Evolutionary conservation across 2,113 vertebrate genomes (phyloP), one percentile per base, ranked within the genome.

Genomic region (Zonotrichia leucophrys): DNA sequence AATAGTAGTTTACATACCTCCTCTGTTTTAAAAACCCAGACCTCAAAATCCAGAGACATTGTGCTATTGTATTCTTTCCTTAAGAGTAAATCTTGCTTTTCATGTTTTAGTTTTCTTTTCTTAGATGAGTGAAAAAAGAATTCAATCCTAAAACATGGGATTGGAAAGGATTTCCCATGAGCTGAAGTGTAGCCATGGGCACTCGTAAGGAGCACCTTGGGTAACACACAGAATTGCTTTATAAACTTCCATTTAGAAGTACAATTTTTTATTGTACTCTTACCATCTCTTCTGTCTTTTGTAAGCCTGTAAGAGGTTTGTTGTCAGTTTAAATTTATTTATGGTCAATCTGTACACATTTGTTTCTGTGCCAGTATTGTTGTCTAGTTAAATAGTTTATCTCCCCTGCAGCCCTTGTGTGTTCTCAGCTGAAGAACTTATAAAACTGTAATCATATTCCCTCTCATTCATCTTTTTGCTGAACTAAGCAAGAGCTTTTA

Each of bases 311-410:
- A 91, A 84, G 30, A 75, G 16, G 24, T 35, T 24, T 67, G 35
- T 56, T 84, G 77, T 91, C 81, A 89, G 30, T n/a, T 89, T 84
- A 74, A 78, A 75, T 92, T 95, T 89, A 64, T 69, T 81, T 89
- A 87, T 78, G 60, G 64, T 70, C 83, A 91, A 91, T 94, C 60
- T 89, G 50, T 63, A 63, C 18, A 8, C 47, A 63, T 89, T 67
- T 91, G 41, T 91, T 95, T 82, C 70, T 92, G 35, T 87, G 59
- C 35, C 66, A 72, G 42, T 67, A 67, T 84, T 92, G 42, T 87
- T 79, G 53, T 72, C 84, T 70, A 83, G 72, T 62, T 92, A 89
- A 94, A 80, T 58, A 87, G 68, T 91, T 96, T 89, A 80, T 89
- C 52, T 92, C 20, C 68, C 77, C 52, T 87, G 77, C 66, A 91